Evolutionary conservation across 1,140 invertebrate genomes (phyloP), one percentile per base, ranked within the genome.

Genomic region (Pseudomyrmex gracilis): DNA sequence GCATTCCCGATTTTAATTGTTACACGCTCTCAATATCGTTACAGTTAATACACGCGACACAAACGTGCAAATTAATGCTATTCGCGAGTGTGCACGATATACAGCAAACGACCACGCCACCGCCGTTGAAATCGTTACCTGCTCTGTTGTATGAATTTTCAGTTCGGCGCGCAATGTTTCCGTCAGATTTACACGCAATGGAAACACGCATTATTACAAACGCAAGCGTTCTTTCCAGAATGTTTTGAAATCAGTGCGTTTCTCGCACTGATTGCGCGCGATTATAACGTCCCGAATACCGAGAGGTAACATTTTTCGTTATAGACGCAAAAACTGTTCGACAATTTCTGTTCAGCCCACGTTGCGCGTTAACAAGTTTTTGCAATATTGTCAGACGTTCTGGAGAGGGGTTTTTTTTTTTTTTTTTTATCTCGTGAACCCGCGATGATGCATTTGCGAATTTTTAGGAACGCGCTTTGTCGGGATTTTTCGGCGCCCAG

Each of bases 401-500:
- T 34, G 0, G n/a, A n/a, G n/a, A n/a, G n/a, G n/a, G n/a, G 5
- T 34, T 34, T 34, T 34, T 34, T 34, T 34, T 34, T 34, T 34
- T 34, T 34, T 34, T 34, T 34, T 34, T 34, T 34, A 24, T 24
- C 24, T 24, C 24, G 24, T 24, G 24, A 24, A 24, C 24, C 34
- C 34, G 55, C 12, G 51, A 68, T 47, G 76, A 78, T 70, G 53
- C 58, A 70, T 80, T 49, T 64, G 20, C 43, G 17, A 51, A 17
- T 55, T 43, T 77, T 77, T 61, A 12, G n/a, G 43, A 68, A 78
- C 15, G 53, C 43, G 43, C 53, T 71, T 34, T 55, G 68, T 20
- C 51, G 22, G 20, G 34, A 80, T 80, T 80, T 77, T 80, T 80
- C 66, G 76, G 20, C 43, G 20, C 1, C 1, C 34, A 7, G 15